phyloP scores from a whole-genome alignment of 2,797 vertebrate genomes.

The Gobio occitaniae region DNA sequence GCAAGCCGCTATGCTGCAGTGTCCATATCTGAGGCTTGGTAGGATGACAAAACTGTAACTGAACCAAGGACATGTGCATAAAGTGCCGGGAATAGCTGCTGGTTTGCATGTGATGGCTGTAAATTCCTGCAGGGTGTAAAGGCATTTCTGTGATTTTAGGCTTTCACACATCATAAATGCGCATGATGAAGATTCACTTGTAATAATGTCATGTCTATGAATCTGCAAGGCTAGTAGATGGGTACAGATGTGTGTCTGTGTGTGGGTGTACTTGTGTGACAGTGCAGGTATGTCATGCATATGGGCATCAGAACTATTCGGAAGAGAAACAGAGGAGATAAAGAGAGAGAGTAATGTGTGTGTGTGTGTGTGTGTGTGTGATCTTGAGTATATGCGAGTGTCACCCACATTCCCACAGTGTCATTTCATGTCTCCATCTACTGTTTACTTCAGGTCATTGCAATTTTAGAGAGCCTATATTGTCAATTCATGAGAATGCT shows the following conservation, averaged over 20 bases:
- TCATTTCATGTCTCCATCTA: slow-evolving; percentile 78
- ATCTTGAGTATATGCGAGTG: slow-evolving; percentile 62
- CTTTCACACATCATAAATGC: slow-evolving; percentile 18
- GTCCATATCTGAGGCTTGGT: slow-evolving; percentile 57
- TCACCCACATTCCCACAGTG: slow-evolving; percentile 69
- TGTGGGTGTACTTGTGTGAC: slow-evolving; percentile 5
- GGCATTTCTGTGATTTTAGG: slow-evolving; percentile 50
- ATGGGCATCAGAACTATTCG: slow-evolving; percentile 29
- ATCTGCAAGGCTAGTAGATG: background rate
- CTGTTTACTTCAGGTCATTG: slow-evolving; percentile 76
- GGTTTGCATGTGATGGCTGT: slow-evolving; percentile 54
- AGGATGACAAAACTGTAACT: slow-evolving; percentile 62
- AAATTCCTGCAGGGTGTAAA: slow-evolving; percentile 48
- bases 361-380: slow-evolving; percentile 50
- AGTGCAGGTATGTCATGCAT: slow-evolving; percentile 21
- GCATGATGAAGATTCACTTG: slow-evolving; percentile 38
- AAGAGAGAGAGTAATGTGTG: slow-evolving; percentile 41
- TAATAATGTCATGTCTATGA: slow-evolving; percentile 18
- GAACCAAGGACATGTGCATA: slow-evolving; percentile 42
- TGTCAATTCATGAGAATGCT: background rate
- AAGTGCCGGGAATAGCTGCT: slow-evolving; percentile 46
- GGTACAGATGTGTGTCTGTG: background rate
- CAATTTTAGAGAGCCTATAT: slow-evolving; percentile 46
- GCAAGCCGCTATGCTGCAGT: slow-evolving; percentile 64
- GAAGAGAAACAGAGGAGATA: slow-evolving; percentile 37